Base-by-base conservation (phyloP, 2,113 vertebrate species). In the Ranitomeya variabilis region DNA sequence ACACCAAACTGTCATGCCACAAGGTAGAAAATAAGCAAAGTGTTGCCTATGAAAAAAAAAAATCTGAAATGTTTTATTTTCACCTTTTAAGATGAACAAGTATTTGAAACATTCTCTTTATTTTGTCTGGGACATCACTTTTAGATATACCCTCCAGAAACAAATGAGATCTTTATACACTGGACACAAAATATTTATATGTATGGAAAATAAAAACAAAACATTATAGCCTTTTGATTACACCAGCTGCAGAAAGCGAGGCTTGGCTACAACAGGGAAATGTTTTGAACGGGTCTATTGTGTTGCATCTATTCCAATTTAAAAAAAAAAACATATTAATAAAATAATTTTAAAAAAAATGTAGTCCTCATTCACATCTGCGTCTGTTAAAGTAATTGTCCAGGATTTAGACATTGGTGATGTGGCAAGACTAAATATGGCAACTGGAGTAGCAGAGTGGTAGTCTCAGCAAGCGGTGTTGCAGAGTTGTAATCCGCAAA, bases 11-110 rank as follows among this genome's bases (percentile, higher is more conserved):
- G 26, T 73, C 54, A 87, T 69, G 57, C 86, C 86, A 69, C 78
- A 81, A 87, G 52, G 86, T 80, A 80, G 77, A 71, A 80, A 66
- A 80, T 21, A 80, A 37, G 77, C n/a, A 80, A 21, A 60, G 52
- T 26, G n/a, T 81, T 77, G 6, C 8, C 12, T 12, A 9, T 8
- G 26, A 31, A 51, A 59, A 85, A 76, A 64, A 78, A 79, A 79
- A 45, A 9, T 2, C 71, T 52, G 62, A 57, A 87, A 59, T 10
- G 76, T 66, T 64, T 45, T 66, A 13, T 86, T 86, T 67, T 69
- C 64, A 87, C 66, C 66, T 73, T 80, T 71, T 77, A 31, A 18
- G 14, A 73, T 81, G 80, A 66, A 73, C 16, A 87, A 87, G 64
- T 67, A 76, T 85, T 74, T 57, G 2, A 57, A 85, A 60, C 83